A percentile compares a stretch with the other conserved stretches of the same genome.
phyloP scores from a whole-genome alignment of 2,113 vertebrate species.

The Daubentonia madagascariensis region DNA sequence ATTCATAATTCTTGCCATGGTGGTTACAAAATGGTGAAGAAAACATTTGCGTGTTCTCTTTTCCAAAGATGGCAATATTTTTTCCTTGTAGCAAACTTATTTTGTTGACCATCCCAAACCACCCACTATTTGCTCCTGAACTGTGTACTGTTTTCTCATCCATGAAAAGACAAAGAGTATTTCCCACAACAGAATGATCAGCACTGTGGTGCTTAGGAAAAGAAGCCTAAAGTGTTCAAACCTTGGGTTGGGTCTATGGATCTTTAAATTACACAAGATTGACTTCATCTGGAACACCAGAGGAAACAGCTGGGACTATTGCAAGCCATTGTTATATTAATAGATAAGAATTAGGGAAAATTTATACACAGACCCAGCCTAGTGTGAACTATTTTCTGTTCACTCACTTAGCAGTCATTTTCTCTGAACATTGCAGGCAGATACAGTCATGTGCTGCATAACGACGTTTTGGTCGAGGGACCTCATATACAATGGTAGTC shows the following conservation, averaged over 20 bases:
- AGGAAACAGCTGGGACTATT: neutral
- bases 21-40: neutral
- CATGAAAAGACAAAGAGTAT: neutral
- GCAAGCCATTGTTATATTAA: neutral
- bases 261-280: neutral
- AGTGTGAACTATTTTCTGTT: neutral
- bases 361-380: neutral
- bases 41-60: neutral
- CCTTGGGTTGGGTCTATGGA: neutral
- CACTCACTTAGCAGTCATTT: neutral
- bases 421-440: neutral
- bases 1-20: neutral
- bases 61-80: neutral
- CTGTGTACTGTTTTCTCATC: neutral
- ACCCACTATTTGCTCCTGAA: neutral
- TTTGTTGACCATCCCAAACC: neutral
- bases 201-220: neutral
- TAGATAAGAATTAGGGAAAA: neutral
- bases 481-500: too few species aligned
- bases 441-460: neutral
- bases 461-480: neutral
- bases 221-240: neutral
- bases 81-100: neutral
- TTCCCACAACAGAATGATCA: neutral
- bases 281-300: neutral